Percentiles rank a stretch among this genome's conserved stretches.
phyloP scores from a whole-genome alignment of 2,113 vertebrate genomes.

The Taxidea taxus region DNA sequence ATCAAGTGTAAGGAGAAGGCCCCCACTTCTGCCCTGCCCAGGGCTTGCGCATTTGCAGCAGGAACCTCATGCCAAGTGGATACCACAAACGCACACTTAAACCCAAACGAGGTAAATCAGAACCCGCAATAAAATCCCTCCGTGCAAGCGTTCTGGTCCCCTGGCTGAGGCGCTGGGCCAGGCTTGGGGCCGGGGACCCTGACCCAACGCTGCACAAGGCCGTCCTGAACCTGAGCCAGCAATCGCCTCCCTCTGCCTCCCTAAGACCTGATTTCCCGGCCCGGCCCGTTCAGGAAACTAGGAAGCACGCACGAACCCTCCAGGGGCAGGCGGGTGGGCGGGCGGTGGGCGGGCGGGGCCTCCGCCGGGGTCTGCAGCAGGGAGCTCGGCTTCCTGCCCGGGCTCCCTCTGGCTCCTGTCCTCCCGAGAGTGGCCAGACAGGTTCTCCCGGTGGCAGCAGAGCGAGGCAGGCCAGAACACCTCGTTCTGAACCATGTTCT shows the following conservation, averaged over 20 bases:
- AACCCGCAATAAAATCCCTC: background rate
- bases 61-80: background rate
- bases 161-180: background rate
- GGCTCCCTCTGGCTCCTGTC: background rate
- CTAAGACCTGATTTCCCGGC: no score
- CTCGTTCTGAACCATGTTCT: background rate
- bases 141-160: background rate
- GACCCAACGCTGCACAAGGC: background rate
- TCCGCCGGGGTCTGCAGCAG: background rate
- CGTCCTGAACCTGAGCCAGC: background rate
- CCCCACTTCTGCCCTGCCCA: background rate
- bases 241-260: background rate
- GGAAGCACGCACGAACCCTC: background rate
- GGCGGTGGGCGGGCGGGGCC: accelerated
- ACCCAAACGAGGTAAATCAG: background rate
- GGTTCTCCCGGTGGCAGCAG: constrained; percentile 38
- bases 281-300: background rate
- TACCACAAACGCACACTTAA: background rate
- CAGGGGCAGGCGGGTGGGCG: accelerated
- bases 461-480: background rate
- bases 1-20: background rate
- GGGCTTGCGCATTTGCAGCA: background rate
- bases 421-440: constrained; percentile 27
- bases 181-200: accelerated
- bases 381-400: background rate